Base-by-base conservation (phyloP, 2,797 vertebrate genomes). In the Cossypha niveicapilla region DNA sequence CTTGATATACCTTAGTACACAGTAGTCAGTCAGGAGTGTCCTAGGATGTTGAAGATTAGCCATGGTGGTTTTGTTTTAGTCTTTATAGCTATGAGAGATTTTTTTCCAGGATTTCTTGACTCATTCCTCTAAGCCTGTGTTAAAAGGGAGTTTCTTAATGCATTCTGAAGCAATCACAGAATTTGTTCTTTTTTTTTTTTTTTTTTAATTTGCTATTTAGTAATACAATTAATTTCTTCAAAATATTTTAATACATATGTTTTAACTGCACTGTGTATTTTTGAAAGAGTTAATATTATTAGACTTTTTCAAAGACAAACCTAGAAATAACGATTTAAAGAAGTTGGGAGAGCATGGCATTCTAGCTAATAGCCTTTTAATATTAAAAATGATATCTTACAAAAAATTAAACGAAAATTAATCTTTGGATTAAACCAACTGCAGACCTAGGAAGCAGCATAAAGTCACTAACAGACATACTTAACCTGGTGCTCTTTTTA, bases 81-180 rank as follows among this genome's bases (percentile, higher is more conserved):
- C 47, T 73, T 91, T 79, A 79, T 66, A 79, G 63, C 83, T 50
- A 67, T 70, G 83, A 82, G 66, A 76, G 80, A 53, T 51, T 76
- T 88, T 92, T 93, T 94, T 93, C 82, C 94, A 88, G 80, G 83
- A 92, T 88, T 90, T 93, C 37, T 93, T 95, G 92, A 94, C 58
- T 96, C 90, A 94, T 86, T 92, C 35, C 18, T 48, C 60, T 93
- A 92, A 96, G 80, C 30, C 27, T 76, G 44, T 73, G 76, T 84
- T 94, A 90, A 92, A 95, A 96, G 70, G 56, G 83, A 90, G 51
- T 94, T 96, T 94, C 82, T 92, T 82, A 94, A 86, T 88, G 51
- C 82, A 84, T 96, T 96, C 93, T 93, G 67, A 88, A 93, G 90
- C 48, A 94, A 81, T 78, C 71, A 45, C 56, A 10, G 35, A 35